A percentile compares a stretch with the other conserved stretches of the same genome.
phyloP scores from a whole-genome alignment of 53 echinoderm and acorn worm genomes.

The Luidia sarsii region DNA sequence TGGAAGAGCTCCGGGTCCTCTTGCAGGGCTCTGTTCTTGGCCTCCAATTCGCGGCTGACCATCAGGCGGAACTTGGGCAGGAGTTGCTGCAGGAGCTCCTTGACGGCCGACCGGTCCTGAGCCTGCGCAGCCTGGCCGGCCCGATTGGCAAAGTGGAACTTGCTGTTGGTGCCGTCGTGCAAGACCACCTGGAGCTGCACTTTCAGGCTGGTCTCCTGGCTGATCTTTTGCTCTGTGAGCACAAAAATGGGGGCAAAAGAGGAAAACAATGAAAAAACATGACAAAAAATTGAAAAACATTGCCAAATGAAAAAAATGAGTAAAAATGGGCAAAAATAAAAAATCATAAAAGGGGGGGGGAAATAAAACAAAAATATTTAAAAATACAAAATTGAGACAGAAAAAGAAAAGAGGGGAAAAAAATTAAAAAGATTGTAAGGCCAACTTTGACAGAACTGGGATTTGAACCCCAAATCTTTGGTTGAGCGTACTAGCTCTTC shows the following conservation, averaged over 20 bases:
- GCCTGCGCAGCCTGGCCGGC: constrained; percentile 67
- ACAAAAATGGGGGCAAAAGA: neutral
- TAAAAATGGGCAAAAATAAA: too few relatives aligned
- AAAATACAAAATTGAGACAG: too few relatives aligned
- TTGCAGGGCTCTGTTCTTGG: constrained; percentile 92
- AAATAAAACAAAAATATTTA: too few relatives aligned
- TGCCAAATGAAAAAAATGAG: neutral
- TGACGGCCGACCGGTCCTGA: constrained; percentile 80
- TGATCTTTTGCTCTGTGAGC: constrained; percentile 91
- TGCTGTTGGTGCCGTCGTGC: constrained; percentile 85
- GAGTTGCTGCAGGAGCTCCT: constrained; percentile 94
- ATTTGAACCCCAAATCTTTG: too few relatives aligned
- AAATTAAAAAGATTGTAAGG: too few relatives aligned
- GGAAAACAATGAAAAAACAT: neutral
- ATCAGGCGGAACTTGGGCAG: constrained; percentile 87
- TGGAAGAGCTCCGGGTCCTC: constrained; percentile 95
- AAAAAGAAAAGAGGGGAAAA: too few relatives aligned
- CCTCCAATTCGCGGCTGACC: constrained; percentile 90
- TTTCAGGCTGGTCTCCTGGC: constrained; percentile 89
- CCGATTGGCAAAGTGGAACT: constrained; percentile 89
- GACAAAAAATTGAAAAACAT: too few relatives aligned
- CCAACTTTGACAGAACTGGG: too few relatives aligned
- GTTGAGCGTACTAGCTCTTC: too few relatives aligned
- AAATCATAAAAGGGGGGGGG: too few relatives aligned
- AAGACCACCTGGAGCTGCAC: constrained; percentile 92